Evolutionary conservation across 2,888 invertebrate species (phyloP).

Genomic region (Parasteatoda lunata): DNA sequence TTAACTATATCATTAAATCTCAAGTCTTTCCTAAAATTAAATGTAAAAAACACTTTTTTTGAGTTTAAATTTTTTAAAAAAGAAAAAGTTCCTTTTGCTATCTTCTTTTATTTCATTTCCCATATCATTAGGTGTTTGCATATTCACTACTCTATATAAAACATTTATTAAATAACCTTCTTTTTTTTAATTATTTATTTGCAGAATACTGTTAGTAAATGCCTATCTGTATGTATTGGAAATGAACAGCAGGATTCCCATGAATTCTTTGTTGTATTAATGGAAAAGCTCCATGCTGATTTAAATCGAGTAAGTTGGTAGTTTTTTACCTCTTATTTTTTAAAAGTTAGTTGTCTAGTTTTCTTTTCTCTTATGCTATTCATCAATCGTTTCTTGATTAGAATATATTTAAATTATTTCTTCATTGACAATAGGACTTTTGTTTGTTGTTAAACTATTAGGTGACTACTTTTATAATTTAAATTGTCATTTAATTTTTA

Average conservation of each 20-base stretch:
- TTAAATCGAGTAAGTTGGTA: constrained; percentile 79
- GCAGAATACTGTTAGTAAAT: constrained; percentile 83
- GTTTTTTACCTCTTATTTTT: too few species aligned
- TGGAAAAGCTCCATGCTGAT: constrained; percentile 92
- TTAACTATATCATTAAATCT: too few species aligned
- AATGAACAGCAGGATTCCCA: constrained; percentile 92
- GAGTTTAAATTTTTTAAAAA: too few species aligned
- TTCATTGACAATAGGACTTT: background rate
- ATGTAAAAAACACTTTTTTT: too few species aligned
- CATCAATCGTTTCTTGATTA: background rate
- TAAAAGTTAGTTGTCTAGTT: too few species aligned
- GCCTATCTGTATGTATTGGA: constrained; percentile 79
- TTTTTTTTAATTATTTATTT: constrained; percentile 1
- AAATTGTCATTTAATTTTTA: too few species aligned
- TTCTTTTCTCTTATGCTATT: too few species aligned
- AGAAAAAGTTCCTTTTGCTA: too few species aligned
- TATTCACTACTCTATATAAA: too few species aligned
- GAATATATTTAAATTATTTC: background rate
- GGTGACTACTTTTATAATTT: background rate
- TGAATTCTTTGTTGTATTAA: constrained; percentile 89
- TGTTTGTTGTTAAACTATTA: background rate
- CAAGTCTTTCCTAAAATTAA: too few species aligned
- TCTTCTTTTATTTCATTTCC: background rate
- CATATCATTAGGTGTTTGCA: background rate
- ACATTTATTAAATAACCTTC: too few species aligned